phyloP scores from a whole-genome alignment of 2,113 vertebrate genomes.

The Oceanites oceanicus region DNA sequence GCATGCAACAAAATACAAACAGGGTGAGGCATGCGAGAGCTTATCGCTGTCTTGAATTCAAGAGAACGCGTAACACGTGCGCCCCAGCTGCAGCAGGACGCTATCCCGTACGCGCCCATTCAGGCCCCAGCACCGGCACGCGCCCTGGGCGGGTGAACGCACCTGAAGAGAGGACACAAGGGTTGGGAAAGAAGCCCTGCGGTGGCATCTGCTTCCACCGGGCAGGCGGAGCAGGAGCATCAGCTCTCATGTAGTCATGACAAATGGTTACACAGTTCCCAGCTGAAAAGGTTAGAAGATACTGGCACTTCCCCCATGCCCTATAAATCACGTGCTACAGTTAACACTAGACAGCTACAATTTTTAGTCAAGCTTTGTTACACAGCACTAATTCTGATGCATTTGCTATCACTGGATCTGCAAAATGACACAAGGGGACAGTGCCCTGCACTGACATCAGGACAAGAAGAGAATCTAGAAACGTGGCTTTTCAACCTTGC shows the following conservation, averaged over 20 bases:
- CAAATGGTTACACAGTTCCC: not conserved
- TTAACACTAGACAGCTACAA: not conserved
- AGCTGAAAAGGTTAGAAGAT: not conserved
- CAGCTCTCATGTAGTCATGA: not conserved
- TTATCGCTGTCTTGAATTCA: not conserved
- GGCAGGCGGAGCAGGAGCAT: not conserved
- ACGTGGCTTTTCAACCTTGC: not conserved
- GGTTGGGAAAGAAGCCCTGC: not conserved
- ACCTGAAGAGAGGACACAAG: not conserved
- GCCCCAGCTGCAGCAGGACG: not conserved
- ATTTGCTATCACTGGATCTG: not conserved
- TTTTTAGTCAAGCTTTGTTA: not conserved
- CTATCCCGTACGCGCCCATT: accelerated
- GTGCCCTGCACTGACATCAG: not conserved
- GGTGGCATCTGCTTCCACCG: not conserved
- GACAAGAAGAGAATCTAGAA: not conserved
- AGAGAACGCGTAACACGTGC: accelerated
- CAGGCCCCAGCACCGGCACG: accelerated
- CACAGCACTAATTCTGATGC: not conserved
- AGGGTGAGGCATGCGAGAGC: not conserved
- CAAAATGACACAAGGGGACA: not conserved
- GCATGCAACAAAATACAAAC: not conserved
- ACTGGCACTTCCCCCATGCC: not conserved
- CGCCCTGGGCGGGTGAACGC: not conserved
- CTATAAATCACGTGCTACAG: not conserved